Conservation (phyloP, 1,140 invertebrate species). For the Monochamus saltuarius region DNA sequence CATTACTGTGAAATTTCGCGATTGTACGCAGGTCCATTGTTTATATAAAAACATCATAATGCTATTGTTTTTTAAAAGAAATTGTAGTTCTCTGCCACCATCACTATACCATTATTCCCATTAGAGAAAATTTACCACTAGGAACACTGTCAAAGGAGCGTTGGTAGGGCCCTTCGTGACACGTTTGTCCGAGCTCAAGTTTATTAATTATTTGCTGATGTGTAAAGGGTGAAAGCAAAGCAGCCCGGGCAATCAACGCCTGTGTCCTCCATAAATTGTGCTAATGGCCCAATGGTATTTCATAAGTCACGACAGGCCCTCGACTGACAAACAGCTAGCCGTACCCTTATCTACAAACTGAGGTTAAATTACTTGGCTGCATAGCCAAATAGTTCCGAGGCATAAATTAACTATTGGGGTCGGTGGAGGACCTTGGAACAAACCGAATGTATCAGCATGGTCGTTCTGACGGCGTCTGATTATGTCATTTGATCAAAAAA, state of each 20-base stretch:
- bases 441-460: not conserved
- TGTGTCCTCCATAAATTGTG: slow-evolving; percentile 47
- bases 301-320: slow-evolving; percentile 45
- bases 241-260: slow-evolving; percentile 42
- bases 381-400: slow-evolving; percentile 14
- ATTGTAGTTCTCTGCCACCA: no score
- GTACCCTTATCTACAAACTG: slow-evolving; percentile 28
- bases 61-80: no score
- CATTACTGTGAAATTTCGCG: no score
- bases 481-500: no score
- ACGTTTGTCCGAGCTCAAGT: no score
- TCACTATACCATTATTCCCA: not conserved
- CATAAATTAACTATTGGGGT: slow-evolving; percentile 9
- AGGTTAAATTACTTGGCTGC: slow-evolving; percentile 18
- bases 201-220: no score
- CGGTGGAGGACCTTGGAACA: not conserved
- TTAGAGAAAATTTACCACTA: not conserved
- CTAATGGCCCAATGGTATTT: slow-evolving; percentile 52
- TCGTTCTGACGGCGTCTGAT: no score
- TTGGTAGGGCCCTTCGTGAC: no score
- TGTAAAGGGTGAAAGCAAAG: slow-evolving; percentile 11
- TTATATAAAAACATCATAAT: no score
- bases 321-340: slow-evolving; percentile 22
- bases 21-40: no score
- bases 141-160: no score